Conservation (phyloP, 2,888 invertebrate genomes). For the Lepidocyrtoides sp. region DNA sequence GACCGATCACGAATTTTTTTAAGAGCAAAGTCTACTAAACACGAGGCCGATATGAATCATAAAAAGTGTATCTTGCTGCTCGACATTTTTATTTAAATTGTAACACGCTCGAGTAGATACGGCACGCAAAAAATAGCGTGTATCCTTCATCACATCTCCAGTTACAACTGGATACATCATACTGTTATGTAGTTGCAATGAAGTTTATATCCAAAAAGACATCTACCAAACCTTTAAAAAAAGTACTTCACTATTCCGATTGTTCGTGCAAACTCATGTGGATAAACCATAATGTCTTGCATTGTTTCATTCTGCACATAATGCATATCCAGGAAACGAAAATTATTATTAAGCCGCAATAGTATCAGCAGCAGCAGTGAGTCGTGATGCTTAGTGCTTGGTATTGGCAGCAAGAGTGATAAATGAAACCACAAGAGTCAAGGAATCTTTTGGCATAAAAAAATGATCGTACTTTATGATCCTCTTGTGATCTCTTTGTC, state of each 20-base stretch:
- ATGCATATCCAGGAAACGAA: conserved; percentile 50
- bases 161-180: conserved; percentile 40
- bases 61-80: neutral
- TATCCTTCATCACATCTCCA: conserved; percentile 34
- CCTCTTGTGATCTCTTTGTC: conserved; percentile 13
- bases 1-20: conserved; percentile 47
- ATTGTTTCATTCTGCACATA: conserved; percentile 24
- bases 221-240: neutral
- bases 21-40: neutral
- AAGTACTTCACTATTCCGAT: neutral
- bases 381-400: neutral
- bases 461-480: conserved; percentile 13
- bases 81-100: conserved; percentile 40
- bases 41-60: conserved; percentile 10
- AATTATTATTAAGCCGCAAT: conserved; percentile 8
- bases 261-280: conserved; percentile 54
- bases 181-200: too few species aligned
- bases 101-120: conserved; percentile 47
- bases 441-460: neutral
- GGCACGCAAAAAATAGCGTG: conserved; percentile 23
- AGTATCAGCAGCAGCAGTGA: neutral
- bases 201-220: neutral
- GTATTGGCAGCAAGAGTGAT: conserved; percentile 3
- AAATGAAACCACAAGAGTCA: conserved; percentile 44
- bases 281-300: conserved; percentile 18